Evolutionary conservation across 2,888 invertebrate genomes (phyloP), one percentile per base, ranked within the genome.

Genomic region (Steinernema scapterisci): DNA sequence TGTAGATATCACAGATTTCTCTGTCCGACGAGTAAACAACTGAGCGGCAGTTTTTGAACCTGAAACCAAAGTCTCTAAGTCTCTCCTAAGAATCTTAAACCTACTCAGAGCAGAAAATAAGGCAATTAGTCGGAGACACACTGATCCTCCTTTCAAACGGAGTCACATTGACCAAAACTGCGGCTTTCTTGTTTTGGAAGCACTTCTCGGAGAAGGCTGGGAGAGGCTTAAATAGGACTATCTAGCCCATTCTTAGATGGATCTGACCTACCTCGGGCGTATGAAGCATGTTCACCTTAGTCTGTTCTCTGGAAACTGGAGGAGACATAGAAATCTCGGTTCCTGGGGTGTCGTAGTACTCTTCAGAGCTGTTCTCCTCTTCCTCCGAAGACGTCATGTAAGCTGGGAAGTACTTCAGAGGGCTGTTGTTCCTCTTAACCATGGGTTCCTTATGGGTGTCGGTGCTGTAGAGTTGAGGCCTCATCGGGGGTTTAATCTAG

Each of bases 1-100:
- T 63, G 63, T 63, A 63, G 16, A 63, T 13, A 27, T 63, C 63
- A n/a, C 63, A 63, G 31, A 63, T 63, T n/a, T 63, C 63, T 63
- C 63, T 9, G 9, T 63, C 63, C 27, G 16, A 27, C 1, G 63
- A 63, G 31, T 63, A 63, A n/a, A 63, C 63, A 25, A 63, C 63
- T 16, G 63, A 27, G 23, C 38, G 27, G 31, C 63, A 63, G 27
- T 25, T 63, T 25, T 63, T 63, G 63, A 63, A 63, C 25, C 63
- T 63, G 31, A 27, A 63, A 27, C 25, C 16, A 7, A 44, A 7
- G 45, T 44, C n/a, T n/a, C n/a, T n/a, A n/a, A n/a, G n/a, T n/a
- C n/a, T n/a, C n/a, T n/a, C n/a, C n/a, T n/a, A n/a, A n/a, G n/a
- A n/a, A n/a, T n/a, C 9, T 21, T 9, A 21, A 11, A 31, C 63